Conservation (phyloP, 2,888 invertebrate genomes). For the Acrocyrtus sp. region DNA sequence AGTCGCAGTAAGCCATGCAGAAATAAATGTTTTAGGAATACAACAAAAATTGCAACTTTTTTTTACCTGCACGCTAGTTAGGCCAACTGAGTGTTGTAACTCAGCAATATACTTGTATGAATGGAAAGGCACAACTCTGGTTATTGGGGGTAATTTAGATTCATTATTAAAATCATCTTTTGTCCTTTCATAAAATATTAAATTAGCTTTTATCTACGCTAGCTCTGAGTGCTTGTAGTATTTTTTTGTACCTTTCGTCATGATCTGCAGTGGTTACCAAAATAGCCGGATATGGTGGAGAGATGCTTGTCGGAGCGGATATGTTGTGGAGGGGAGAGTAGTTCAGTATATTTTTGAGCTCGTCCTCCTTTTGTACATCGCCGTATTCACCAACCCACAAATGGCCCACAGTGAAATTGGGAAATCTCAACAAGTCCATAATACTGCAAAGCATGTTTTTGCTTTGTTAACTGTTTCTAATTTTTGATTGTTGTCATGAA, state of each 20-base stretch:
- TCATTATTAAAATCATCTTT: neutral
- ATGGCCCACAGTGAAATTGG: constrained; percentile 48
- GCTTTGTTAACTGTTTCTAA: neutral
- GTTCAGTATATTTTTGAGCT: constrained; percentile 34
- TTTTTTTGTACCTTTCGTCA: constrained; percentile 34
- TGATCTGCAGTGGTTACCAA: constrained; percentile 43
- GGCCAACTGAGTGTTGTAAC: constrained; percentile 80
- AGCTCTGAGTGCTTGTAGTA: neutral
- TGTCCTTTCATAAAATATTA: too few species aligned
- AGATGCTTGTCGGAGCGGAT: constrained; percentile 26
- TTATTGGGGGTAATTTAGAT: neutral
- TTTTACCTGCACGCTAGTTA: constrained; percentile 70
- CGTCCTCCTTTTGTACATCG: constrained; percentile 15
- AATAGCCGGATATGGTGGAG: constrained; percentile 44
- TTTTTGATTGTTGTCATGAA: neutral
- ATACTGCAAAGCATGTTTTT: constrained; percentile 19
- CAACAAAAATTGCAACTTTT: neutral
- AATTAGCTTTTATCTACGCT: too few species aligned
- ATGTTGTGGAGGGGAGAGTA: constrained; percentile 56
- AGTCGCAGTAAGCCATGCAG: too few species aligned
- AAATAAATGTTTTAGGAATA: too few species aligned
- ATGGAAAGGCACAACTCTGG: constrained; percentile 77
- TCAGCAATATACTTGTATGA: constrained; percentile 94
- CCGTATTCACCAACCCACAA: constrained; percentile 52
- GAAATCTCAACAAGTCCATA: constrained; percentile 51